Percentiles rank a stretch among this genome's conserved stretches.
These are phyloP conservation scores for Cichlasoma orientale DNA, from an alignment of 2,797 vertebrate species.

Conservation along the genomic window DNA sequence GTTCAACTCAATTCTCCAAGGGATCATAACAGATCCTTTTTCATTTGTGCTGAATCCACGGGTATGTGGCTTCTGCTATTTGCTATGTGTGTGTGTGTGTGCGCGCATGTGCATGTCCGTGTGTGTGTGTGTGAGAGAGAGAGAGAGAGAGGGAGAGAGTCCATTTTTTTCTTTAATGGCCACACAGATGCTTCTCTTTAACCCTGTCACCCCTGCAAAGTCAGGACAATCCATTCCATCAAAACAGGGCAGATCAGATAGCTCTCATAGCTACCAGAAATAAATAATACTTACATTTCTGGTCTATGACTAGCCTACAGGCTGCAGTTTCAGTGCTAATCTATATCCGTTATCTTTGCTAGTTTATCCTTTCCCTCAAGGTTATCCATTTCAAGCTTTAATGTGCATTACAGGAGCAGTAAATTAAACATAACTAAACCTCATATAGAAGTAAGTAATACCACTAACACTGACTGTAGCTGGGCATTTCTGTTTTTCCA, in stretches of 20 bases:
- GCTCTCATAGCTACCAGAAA: slow-evolving; percentile 24
- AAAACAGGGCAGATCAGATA: slow-evolving; percentile 27
- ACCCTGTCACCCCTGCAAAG: slow-evolving; percentile 43
- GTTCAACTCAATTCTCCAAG: slow-evolving; percentile 41
- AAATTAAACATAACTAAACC: not conserved
- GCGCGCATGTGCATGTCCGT: not conserved
- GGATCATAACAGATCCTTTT: slow-evolving; percentile 54
- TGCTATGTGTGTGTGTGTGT: not conserved
- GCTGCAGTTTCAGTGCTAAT: slow-evolving; percentile 8
- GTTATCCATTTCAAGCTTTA: slow-evolving; percentile 3
- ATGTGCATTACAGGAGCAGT: slow-evolving; percentile 10
- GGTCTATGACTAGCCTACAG: slow-evolving; percentile 12
- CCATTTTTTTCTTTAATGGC: slow-evolving; percentile 27
- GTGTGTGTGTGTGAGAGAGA: not conserved
- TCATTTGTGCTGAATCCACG: slow-evolving; percentile 39
- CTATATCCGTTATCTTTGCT: slow-evolving; percentile 23
- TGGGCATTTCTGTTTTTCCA: not conserved
- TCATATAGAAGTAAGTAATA: not conserved
- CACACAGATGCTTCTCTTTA: slow-evolving; percentile 49
- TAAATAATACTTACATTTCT: slow-evolving; percentile 36
- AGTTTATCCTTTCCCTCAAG: slow-evolving; percentile 19
- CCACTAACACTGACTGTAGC: not conserved
- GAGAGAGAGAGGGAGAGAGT: not conserved
- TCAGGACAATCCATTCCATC: slow-evolving; percentile 43
- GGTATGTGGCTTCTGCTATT: not conserved